phyloP scores from a whole-genome alignment of 2,888 invertebrate species.

The Rhogogaster chlorosoma region DNA sequence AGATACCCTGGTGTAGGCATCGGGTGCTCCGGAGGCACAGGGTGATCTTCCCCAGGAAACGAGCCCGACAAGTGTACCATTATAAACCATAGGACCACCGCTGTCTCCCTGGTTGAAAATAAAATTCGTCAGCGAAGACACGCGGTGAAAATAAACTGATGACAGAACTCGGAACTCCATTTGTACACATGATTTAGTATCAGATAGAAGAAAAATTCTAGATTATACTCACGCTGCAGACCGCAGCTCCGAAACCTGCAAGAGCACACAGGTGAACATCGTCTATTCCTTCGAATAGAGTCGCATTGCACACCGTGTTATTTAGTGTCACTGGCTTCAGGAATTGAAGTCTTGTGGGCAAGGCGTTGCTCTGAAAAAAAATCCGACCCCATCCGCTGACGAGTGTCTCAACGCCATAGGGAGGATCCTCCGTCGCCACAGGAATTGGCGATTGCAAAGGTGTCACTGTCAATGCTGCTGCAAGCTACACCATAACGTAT shows the following conservation, averaged over 20 bases:
- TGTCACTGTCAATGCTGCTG: constrained; percentile 45
- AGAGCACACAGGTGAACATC: constrained; percentile 59
- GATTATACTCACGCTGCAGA: constrained; percentile 57
- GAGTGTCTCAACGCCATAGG: neutral
- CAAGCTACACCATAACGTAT: constrained; percentile 50
- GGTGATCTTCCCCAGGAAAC: constrained; percentile 56
- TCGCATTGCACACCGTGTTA: constrained; percentile 54
- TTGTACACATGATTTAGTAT: neutral
- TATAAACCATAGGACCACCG: constrained; percentile 59
- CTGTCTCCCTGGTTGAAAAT: constrained; percentile 60
- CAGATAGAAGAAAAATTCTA: constrained; percentile 13
- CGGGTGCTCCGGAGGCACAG: constrained; percentile 55
- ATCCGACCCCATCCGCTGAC: constrained; percentile 58
- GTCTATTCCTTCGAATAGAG: constrained; percentile 20
- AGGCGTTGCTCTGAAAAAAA: constrained; percentile 8
- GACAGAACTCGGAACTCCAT: neutral
- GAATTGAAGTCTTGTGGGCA: constrained; percentile 55
- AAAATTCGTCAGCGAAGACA: neutral
- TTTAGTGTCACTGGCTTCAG: constrained; percentile 54
- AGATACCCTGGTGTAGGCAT: constrained; percentile 58
- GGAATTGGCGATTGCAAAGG: constrained; percentile 55
- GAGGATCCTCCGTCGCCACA: constrained; percentile 45
- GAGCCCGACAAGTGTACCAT: constrained; percentile 56
- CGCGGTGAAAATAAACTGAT: neutral
- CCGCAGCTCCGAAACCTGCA: constrained; percentile 53